phyloP scores from a whole-genome alignment of 2,113 vertebrate species.

The Psilopogon haemacephalus region DNA sequence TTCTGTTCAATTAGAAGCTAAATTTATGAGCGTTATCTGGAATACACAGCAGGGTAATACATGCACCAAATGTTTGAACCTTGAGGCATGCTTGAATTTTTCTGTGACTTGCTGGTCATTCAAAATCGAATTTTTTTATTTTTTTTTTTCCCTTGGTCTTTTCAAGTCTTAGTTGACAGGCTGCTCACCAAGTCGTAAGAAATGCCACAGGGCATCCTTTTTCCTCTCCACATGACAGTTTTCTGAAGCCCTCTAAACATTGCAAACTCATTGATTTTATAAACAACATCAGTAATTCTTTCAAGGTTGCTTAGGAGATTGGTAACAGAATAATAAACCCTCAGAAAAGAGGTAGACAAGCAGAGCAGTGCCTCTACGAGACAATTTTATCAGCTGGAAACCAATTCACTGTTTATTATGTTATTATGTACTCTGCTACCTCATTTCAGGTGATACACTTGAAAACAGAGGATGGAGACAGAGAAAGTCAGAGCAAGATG shows the following conservation, averaged over 20 bases:
- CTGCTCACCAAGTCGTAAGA: background rate
- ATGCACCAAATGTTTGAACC: background rate
- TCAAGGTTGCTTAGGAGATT: constrained; percentile 8
- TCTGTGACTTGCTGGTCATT: background rate
- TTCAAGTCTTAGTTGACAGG: background rate
- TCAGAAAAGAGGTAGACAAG: background rate
- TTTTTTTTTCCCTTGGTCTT: background rate
- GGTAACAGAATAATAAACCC: constrained; percentile 3
- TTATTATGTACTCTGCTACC: background rate
- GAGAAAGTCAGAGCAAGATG: background rate
- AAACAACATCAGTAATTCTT: background rate
- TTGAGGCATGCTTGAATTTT: background rate
- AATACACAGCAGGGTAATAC: background rate
- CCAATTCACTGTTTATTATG: background rate
- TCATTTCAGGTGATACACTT: background rate
- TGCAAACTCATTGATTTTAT: background rate
- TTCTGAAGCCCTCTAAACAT: background rate
- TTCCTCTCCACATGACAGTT: background rate
- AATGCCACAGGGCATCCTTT: background rate
- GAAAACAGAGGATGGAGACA: background rate
- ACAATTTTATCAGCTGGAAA: constrained; percentile 10
- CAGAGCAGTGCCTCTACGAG: background rate
- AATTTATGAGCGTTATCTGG: background rate
- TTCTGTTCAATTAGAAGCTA: background rate
- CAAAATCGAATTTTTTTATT: background rate